Conservation (phyloP, 2,888 invertebrate genomes). For the Oligia fasciuncula region DNA sequence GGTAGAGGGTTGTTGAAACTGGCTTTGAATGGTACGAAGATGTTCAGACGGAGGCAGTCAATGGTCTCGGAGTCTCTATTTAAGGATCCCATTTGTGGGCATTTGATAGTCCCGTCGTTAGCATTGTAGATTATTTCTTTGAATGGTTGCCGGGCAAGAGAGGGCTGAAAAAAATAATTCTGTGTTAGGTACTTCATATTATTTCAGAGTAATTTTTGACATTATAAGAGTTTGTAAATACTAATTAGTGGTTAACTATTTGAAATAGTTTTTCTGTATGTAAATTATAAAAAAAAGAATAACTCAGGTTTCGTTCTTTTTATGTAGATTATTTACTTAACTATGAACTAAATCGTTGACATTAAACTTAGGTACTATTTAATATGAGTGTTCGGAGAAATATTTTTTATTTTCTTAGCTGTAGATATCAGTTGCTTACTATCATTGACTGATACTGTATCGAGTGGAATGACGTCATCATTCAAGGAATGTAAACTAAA, state of each 20-base stretch:
- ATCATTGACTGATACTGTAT: conserved; percentile 52
- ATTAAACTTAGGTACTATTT: conserved; percentile 35
- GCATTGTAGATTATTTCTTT: conserved; percentile 80
- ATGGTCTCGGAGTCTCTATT: conserved; percentile 72
- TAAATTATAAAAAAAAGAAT: not conserved
- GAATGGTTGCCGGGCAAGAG: conserved; percentile 75
- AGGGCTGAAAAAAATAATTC: conserved; percentile 73
- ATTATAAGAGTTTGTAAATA: not conserved
- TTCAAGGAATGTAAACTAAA: conserved; percentile 27
- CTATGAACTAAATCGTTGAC: conserved; percentile 41
- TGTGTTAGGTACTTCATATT: not conserved
- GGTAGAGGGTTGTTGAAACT: conserved; percentile 80
- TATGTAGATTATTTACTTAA: conserved; percentile 24
- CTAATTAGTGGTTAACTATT: not conserved
- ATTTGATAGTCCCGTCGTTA: conserved; percentile 77
- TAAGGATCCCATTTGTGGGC: conserved; percentile 76
- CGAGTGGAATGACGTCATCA: conserved; percentile 29
- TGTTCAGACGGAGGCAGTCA: conserved; percentile 92
- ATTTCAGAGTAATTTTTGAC: not conserved
- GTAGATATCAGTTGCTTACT: conserved; percentile 27
- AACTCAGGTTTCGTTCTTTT: not conserved
- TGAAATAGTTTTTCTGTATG: not conserved
- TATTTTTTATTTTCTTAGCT: conserved; percentile 20
- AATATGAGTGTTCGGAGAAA: conserved; percentile 28
- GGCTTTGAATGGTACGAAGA: conserved; percentile 84